Conservation (phyloP, 2,797 vertebrate species). For the Brachyalestes nurse region DNA sequence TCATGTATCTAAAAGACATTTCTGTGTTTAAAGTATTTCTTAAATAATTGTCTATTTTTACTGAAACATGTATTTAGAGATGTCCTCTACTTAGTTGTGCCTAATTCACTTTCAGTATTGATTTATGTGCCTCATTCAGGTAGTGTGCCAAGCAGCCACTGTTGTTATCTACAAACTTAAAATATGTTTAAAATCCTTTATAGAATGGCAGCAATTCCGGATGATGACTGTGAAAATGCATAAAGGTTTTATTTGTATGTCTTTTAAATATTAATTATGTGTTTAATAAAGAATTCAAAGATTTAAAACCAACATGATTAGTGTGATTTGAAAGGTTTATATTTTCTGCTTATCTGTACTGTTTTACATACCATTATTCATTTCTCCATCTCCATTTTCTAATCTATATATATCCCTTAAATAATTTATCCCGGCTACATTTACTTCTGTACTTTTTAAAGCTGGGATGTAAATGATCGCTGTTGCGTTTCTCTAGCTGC, state of each 20-base stretch:
- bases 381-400: no score
- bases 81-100: background rate
- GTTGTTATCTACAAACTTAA: background rate
- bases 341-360: no score
- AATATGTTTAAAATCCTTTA: background rate
- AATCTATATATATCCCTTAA: no score
- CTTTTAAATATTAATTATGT: background rate
- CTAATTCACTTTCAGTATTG: background rate
- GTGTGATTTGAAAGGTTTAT: background rate
- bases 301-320: no score
- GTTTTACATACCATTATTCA: no score
- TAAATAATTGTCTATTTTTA: background rate
- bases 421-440: no score
- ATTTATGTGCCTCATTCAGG: background rate
- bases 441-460: no score
- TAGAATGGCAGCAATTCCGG: background rate
- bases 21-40: background rate
- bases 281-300: conserved; percentile 8
- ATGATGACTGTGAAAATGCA: background rate
- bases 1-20: background rate
- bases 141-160: background rate
- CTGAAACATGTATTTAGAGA: background rate
- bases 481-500: no score
- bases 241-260: background rate
- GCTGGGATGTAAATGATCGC: no score